Evolutionary conservation across 2,113 vertebrate genomes (phyloP).

Genomic region (Charadrius vociferus): DNA sequence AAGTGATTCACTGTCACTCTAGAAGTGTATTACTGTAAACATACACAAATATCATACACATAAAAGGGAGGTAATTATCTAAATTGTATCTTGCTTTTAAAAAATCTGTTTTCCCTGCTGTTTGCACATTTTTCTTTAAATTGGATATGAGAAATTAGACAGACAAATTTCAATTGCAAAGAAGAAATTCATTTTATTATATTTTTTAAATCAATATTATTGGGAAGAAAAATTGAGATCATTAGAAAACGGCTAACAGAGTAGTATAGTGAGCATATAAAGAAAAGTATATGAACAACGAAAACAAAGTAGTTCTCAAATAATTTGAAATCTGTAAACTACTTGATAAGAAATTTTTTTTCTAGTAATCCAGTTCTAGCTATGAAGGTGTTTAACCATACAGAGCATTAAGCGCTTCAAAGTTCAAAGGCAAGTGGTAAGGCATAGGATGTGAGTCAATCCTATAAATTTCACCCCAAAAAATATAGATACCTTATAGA

Average conservation of each 20-base stretch:
- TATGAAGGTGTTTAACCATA: background rate
- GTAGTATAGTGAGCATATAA: background rate
- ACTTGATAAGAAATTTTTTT: background rate
- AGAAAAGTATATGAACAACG: background rate
- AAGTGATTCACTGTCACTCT: background rate
- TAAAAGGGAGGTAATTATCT: background rate
- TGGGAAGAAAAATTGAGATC: background rate
- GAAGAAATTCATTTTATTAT: background rate
- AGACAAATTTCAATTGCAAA: background rate
- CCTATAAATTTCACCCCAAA: background rate
- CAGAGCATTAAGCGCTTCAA: background rate
- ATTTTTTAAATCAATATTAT: background rate
- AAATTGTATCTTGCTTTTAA: background rate
- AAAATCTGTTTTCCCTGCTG: background rate
- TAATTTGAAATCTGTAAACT: background rate
- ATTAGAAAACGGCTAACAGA: background rate
- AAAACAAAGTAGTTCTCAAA: background rate
- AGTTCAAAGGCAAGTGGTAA: background rate
- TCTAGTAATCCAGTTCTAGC: background rate
- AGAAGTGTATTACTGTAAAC: background rate
- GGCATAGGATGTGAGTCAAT: background rate
- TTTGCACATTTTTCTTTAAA: background rate
- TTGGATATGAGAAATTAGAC: background rate
- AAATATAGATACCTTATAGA: background rate
- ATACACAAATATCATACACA: background rate